Conservation (phyloP, 2,113 vertebrate species). For the Thermophis baileyi region DNA sequence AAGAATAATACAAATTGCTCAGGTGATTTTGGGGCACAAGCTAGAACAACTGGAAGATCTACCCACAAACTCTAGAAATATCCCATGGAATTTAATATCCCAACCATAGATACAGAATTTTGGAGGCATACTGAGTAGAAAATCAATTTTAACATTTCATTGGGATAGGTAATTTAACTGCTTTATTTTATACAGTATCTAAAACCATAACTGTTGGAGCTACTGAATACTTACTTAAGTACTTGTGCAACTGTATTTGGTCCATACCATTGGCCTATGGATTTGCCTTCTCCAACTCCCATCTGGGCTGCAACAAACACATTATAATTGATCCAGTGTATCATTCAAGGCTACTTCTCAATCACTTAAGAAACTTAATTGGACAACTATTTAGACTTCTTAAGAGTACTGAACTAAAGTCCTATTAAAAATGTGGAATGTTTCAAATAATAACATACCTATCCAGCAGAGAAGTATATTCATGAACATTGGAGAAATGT, state of each 20-base stretch:
- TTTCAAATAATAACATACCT: neutral
- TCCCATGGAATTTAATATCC: neutral
- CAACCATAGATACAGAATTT: neutral
- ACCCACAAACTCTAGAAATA: neutral
- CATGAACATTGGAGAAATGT: neutral
- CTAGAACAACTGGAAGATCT: neutral
- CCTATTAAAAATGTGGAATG: neutral
- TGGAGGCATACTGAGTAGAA: neutral
- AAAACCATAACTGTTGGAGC: neutral
- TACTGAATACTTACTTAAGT: slow-evolving; percentile 82
- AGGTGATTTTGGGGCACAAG: neutral
- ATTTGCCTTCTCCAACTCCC: slow-evolving; percentile 98
- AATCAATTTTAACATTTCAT: neutral
- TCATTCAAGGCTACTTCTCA: neutral
- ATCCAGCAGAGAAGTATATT: neutral
- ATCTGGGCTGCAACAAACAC: slow-evolving; percentile 85
- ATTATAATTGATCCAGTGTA: neutral
- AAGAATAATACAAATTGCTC: neutral
- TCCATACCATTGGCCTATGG: slow-evolving; percentile 98
- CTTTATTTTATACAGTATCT: neutral
- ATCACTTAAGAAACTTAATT: neutral
- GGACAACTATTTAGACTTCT: neutral
- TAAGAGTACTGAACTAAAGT: neutral
- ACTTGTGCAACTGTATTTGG: slow-evolving; percentile 98
- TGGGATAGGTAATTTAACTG: neutral